Evolutionary conservation across 2,113 vertebrate genomes (phyloP), one percentile per base, ranked within the genome.

Genomic region (Equus przewalskii): DNA sequence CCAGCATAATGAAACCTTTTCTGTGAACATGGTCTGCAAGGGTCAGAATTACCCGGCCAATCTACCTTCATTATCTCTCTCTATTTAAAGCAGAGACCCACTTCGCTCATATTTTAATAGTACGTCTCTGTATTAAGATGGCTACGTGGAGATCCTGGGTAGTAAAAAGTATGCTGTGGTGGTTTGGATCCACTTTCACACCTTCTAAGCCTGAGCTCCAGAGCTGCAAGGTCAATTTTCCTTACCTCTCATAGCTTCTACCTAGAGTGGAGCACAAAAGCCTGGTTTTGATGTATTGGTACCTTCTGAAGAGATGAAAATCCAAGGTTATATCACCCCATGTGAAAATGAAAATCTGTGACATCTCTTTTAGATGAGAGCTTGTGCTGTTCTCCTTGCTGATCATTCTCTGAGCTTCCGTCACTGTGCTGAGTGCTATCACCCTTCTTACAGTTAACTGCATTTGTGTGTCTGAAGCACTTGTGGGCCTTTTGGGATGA

Each of bases 11-110:
- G 80, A 91, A 76, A 80, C 11, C 49, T 92, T 91, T 85, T 93
- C 56, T 80, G n/a, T 70, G 75, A 92, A 62, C 15, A 36, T 56
- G 33, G 46, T 81, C 83, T 94, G 21, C 3, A 14, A 96, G 60
- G 67, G 60, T 96, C 41, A 89, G 51, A 97, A 96, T 86, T 83
- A 78, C 18, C 62, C 46, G 76, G 51, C 54, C 83, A 89, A 94
- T 94, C 88, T 92, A 30, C 64, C 70, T 90, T 95, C 76, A 78
- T 97, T 91, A 64, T 14, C 15, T 67, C 30, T 92, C 60, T 95
- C 91, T 94, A 76, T 97, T 91, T 96, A 76, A 93, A 94, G 82
- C 70, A 67, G 78, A 95, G 93, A 88, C 26, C n/a, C 73, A 86
- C 54, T 89, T 93, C 56, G 89, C 80, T 97, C 44, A 54, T 78